A percentile compares a stretch with the other conserved stretches of the same genome.
Evolutionary conservation across 2,113 vertebrate species (phyloP).

Genomic region (Tonatia bakeri): DNA sequence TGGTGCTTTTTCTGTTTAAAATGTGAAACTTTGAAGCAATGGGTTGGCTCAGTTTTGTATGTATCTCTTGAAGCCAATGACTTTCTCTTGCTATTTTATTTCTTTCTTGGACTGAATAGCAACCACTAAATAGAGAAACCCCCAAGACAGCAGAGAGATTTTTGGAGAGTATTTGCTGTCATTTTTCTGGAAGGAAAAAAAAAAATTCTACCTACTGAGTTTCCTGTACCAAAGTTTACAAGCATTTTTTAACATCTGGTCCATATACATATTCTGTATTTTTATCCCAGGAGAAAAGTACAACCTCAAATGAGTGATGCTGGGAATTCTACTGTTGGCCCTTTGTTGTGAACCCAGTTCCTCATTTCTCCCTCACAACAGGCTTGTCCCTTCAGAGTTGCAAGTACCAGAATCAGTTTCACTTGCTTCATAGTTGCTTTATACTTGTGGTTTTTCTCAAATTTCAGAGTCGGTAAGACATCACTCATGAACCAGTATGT

Average conservation of each 20-base stretch:
- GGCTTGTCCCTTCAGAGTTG: not conserved
- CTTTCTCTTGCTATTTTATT: not conserved
- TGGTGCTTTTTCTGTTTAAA: not conserved
- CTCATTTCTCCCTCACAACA: not conserved
- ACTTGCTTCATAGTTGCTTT: not conserved
- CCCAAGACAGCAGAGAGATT: not conserved
- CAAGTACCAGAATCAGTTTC: not conserved
- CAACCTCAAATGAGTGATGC: not conserved
- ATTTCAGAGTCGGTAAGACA: conserved; percentile 94
- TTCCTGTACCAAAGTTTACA: not conserved
- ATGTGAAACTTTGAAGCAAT: not conserved
- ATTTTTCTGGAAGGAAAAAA: not conserved
- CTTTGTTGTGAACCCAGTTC: not conserved
- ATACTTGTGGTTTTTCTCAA: not conserved
- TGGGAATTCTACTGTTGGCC: not conserved
- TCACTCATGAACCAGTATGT: conserved; percentile 99
- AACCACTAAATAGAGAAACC: not conserved
- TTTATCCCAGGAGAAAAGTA: not conserved
- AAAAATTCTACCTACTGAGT: not conserved
- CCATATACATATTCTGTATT: not conserved
- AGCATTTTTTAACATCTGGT: not conserved
- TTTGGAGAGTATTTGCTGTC: not conserved
- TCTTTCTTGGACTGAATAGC: not conserved
- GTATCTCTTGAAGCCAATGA: not conserved
- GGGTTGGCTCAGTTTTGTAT: not conserved